Conservation (phyloP, 2,888 invertebrate species). For the Prenolepis imparis region DNA sequence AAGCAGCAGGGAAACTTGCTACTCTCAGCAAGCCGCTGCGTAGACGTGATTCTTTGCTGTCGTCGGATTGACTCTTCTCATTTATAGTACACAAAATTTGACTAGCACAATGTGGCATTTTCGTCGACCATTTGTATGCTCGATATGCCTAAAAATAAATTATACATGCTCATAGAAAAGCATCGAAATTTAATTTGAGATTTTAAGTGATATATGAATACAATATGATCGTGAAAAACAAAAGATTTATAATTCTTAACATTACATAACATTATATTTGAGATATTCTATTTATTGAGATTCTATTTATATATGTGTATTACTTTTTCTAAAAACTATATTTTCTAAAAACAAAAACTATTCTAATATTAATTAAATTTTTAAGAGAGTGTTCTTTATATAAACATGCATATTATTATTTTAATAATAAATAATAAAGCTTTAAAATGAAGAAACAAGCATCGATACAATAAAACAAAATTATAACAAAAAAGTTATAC, state of each 20-base stretch:
- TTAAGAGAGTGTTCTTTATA: neutral
- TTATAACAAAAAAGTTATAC: constrained; percentile 65
- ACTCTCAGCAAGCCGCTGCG: constrained; percentile 91
- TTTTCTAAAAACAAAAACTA: neutral
- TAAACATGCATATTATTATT: neutral
- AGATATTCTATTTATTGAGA: neutral
- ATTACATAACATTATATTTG: neutral
- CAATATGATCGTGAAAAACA: neutral
- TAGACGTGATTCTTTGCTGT: constrained; percentile 86
- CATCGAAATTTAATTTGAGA: neutral
- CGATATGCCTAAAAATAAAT: constrained; percentile 89
- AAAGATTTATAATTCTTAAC: neutral
- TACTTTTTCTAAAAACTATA: neutral
- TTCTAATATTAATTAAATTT: neutral
- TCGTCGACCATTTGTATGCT: constrained; percentile 91
- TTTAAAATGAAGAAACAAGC: neutral
- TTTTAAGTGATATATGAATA: neutral
- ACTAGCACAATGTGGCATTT: constrained; percentile 91
- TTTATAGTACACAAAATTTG: constrained; percentile 94
- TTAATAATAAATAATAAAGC: neutral
- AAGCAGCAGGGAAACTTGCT: constrained; percentile 92
- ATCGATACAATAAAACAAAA: neutral
- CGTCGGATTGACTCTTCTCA: constrained; percentile 88
- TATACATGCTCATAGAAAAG: neutral
- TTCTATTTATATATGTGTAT: neutral